Conservation (phyloP, 2,113 vertebrate species). For the Ictalurus furcatus region DNA sequence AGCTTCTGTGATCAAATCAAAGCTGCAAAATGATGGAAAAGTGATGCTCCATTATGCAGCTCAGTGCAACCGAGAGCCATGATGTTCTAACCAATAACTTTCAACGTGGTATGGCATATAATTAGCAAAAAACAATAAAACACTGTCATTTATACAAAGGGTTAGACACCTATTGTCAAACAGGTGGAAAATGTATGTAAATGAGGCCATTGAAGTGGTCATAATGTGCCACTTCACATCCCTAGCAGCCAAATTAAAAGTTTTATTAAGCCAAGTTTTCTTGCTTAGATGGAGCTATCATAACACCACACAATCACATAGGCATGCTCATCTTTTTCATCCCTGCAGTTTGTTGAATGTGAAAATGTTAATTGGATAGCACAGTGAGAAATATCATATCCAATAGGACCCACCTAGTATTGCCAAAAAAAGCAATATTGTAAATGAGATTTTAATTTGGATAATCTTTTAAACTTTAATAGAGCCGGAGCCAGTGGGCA, state of each 20-base stretch:
- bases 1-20: constrained; percentile 25
- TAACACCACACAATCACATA: constrained; percentile 66
- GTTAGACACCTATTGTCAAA: constrained; percentile 29
- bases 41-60: constrained; percentile 3
- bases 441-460: constrained; percentile 82
- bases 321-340: constrained; percentile 64
- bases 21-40: constrained; percentile 24
- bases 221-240: constrained; percentile 60
- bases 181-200: constrained; percentile 7
- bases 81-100: constrained; percentile 32
- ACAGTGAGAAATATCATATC: constrained; percentile 69
- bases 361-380: constrained; percentile 78
- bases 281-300: constrained; percentile 61
- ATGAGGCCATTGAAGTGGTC: constrained; percentile 29
- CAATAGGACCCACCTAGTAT: constrained; percentile 73
- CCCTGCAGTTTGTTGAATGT: constrained; percentile 72
- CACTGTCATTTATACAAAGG: constrained; percentile 17
- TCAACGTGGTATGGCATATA: constrained; percentile 28
- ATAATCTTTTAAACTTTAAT: constrained; percentile 84
- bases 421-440: constrained; percentile 81
- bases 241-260: constrained; percentile 53
- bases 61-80: constrained; percentile 11
- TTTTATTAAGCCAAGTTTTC: constrained; percentile 56
- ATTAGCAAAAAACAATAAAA: constrained; percentile 30
- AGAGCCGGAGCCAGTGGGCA: constrained; percentile 76